Conservation (phyloP, 2,888 invertebrate species). For the Lycaena phlaeas region DNA sequence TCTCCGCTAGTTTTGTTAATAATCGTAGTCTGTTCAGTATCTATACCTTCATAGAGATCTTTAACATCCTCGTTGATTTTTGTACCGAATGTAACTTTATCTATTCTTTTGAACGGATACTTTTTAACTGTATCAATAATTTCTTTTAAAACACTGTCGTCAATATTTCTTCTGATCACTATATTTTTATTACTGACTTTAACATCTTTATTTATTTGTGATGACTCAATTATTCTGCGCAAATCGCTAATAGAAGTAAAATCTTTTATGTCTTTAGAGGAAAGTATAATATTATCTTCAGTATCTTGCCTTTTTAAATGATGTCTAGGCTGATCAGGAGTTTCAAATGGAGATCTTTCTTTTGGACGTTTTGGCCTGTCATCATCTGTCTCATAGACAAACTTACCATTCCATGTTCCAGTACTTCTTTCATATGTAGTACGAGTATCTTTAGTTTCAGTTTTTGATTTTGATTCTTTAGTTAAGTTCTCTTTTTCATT, state of each 20-base stretch:
- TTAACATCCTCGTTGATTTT: slow-evolving; percentile 75
- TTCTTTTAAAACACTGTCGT: slow-evolving; percentile 57
- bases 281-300: slow-evolving; percentile 62
- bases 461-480: slow-evolving; percentile 47
- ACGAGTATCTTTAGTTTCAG: slow-evolving; percentile 52
- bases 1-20: slow-evolving; percentile 47
- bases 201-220: slow-evolving; percentile 55
- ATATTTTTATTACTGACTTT: slow-evolving; percentile 63
- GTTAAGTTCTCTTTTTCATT: slow-evolving; percentile 60
- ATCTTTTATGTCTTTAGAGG: slow-evolving; percentile 63
- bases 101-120: slow-evolving; percentile 64
- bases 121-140: slow-evolving; percentile 66
- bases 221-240: slow-evolving; percentile 58
- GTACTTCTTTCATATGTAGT: slow-evolving; percentile 62
- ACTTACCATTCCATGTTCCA: slow-evolving; percentile 74
- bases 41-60: slow-evolving; percentile 62
- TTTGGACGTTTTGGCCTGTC: slow-evolving; percentile 55
- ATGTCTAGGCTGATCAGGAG: slow-evolving; percentile 51
- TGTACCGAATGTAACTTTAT: slow-evolving; percentile 68
- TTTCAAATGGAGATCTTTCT: slow-evolving; percentile 57
- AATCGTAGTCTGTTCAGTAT: slow-evolving; percentile 53
- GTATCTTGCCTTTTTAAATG: slow-evolving; percentile 63
- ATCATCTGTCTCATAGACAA: slow-evolving; percentile 63
- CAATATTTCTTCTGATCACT: slow-evolving; percentile 60
- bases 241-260: slow-evolving; percentile 64